Conservation (phyloP, 2,797 vertebrate genomes). For the Muraenolepis orangiensis region DNA sequence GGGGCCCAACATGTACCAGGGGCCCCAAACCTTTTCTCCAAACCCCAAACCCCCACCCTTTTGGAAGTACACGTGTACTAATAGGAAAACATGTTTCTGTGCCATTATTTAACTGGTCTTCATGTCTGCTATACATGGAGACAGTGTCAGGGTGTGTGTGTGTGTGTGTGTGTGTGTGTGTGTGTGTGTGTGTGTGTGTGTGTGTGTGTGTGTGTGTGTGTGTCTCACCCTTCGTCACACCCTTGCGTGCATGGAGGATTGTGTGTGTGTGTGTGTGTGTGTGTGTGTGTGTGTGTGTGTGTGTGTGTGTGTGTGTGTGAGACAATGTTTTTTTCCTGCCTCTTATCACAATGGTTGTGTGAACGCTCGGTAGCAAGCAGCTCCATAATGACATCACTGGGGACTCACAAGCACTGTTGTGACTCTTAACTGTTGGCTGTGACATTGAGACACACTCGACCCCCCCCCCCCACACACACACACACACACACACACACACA, state of each 20-base stretch:
- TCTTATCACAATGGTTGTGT: not conserved
- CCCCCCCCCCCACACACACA: no score
- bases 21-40: no score
- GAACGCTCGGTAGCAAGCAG: constrained; percentile 3
- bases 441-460: constrained; percentile 5
- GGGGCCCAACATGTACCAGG: no score
- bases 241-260: not conserved
- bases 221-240: not conserved
- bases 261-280: not conserved
- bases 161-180: not conserved
- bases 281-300: constrained; percentile 20
- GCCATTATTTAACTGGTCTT: not conserved
- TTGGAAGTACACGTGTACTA: no score
- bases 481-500: no score
- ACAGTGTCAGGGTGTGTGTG: no score
- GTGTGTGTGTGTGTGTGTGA: not conserved
- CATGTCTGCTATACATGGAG: not conserved
- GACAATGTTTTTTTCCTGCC: constrained; percentile 23
- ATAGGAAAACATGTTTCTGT: no score
- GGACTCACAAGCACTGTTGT: constrained; percentile 28
- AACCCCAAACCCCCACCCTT: no score
- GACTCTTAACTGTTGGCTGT: constrained; percentile 25
- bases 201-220: constrained; percentile 1
- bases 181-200: not conserved
- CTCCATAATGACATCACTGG: constrained; percentile 33